phyloP scores from a whole-genome alignment of 2,113 vertebrate genomes.

The Glaucidium brasilianum region DNA sequence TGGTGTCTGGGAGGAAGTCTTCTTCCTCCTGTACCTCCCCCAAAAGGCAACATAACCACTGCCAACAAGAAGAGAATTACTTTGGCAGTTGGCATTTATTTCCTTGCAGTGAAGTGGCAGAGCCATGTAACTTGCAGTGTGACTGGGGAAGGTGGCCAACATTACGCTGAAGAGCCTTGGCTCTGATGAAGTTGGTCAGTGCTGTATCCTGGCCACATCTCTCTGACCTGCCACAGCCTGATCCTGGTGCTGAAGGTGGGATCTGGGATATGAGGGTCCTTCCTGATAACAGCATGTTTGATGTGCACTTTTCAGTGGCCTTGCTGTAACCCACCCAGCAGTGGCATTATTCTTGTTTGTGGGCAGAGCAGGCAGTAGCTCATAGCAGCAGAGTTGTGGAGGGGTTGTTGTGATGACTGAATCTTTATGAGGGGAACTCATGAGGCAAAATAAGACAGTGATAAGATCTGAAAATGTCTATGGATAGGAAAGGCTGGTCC shows the following conservation, averaged over 20 bases:
- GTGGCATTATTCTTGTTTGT: neutral
- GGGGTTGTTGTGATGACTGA: fast-evolving
- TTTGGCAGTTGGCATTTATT: neutral
- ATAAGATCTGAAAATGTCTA: neutral
- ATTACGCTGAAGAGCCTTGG: neutral
- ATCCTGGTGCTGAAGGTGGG: neutral
- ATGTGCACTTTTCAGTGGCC: neutral
- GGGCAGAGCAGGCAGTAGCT: neutral
- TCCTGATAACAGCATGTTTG: neutral
- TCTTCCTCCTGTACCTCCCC: fast-evolving
- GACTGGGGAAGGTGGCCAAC: fast-evolving
- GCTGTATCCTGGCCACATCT: neutral
- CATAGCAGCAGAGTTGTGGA: neutral
- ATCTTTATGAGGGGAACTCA: neutral
- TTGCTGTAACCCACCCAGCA: too few species aligned
- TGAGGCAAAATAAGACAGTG: neutral
- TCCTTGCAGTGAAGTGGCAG: neutral
- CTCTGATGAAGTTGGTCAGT: fast-evolving
- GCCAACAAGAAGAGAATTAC: neutral
- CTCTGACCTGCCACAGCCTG: neutral
- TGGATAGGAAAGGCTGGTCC: neutral
- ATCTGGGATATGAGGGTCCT: neutral
- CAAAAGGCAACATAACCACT: fast-evolving
- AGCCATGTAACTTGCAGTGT: fast-evolving
- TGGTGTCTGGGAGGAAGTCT: neutral